Evolutionary conservation across 2,888 invertebrate species (phyloP).

Genomic region (Colostygia pectinataria): DNA sequence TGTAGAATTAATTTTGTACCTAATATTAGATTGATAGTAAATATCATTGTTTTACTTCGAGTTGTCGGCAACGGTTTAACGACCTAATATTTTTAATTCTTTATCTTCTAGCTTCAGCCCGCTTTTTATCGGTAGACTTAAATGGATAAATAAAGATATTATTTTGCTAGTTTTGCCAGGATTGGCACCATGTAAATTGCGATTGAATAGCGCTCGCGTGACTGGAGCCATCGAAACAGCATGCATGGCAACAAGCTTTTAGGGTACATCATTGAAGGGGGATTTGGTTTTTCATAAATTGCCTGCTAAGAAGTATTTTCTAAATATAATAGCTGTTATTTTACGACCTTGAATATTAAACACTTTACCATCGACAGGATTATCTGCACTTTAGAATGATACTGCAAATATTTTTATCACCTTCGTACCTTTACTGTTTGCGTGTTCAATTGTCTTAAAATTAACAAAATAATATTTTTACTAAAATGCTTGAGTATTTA

Average conservation of each 20-base stretch:
- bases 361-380: not conserved
- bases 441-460: not conserved
- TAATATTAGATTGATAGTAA: too few relatives aligned
- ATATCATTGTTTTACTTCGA: too few relatives aligned
- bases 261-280: constrained; percentile 37
- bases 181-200: constrained; percentile 26
- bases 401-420: not conserved
- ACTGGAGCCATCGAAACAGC: constrained; percentile 37
- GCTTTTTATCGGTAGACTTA: too few relatives aligned
- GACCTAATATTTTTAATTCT: too few relatives aligned
- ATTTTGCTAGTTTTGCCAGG: constrained; percentile 7
- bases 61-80: too few relatives aligned
- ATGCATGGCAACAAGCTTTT: constrained; percentile 41
- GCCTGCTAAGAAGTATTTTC: constrained; percentile 8
- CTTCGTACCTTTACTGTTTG: not conserved
- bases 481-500: too few relatives aligned
- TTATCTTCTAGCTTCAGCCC: too few relatives aligned
- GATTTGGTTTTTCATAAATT: constrained; percentile 29
- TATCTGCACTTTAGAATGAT: not conserved
- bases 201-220: constrained; percentile 45
- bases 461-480: too few relatives aligned
- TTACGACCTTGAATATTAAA: constrained; percentile 4
- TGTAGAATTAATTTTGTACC: too few relatives aligned
- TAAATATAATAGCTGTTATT: not conserved
- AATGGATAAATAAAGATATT: too few relatives aligned